Conservation (phyloP, 2,888 invertebrate species). For the Pristionchus japonicus region DNA sequence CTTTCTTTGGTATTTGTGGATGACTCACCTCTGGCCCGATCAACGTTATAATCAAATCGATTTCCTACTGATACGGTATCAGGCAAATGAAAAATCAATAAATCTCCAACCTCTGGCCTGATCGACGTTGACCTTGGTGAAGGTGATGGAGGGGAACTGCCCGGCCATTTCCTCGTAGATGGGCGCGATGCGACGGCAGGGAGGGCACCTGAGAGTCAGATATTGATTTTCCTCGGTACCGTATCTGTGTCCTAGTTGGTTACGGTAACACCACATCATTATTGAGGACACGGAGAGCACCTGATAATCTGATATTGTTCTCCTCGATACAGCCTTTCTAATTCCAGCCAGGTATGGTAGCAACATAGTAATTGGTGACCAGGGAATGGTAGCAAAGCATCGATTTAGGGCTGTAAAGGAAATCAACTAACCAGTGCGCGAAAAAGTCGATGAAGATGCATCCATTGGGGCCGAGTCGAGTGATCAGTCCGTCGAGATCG, state of each 20-base stretch:
- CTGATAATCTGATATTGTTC: no score
- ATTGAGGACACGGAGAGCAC: no score
- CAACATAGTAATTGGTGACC: no score
- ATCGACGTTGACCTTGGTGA: slow-evolving; percentile 90
- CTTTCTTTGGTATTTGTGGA: no score
- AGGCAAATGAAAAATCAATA: background rate
- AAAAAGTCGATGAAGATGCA: slow-evolving; percentile 72
- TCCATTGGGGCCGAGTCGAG: slow-evolving; percentile 3
- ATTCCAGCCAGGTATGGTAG: no score
- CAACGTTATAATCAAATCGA: no score
- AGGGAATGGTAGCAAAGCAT: no score
- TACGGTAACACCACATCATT: background rate
- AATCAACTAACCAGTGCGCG: slow-evolving; percentile 69
- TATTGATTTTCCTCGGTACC: background rate
- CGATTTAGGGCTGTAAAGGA: no score
- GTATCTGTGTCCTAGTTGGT: background rate
- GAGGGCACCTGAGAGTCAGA: slow-evolving; percentile 87
- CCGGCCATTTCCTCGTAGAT: slow-evolving; percentile 89
- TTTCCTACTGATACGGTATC: no score
- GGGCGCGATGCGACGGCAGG: slow-evolving; percentile 93
- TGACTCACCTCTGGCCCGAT: no score
- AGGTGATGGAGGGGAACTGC: slow-evolving; percentile 90
- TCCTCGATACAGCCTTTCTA: no score
- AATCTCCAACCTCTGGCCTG: slow-evolving; percentile 76
- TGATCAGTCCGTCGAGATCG: slow-evolving; percentile 28